These are phyloP conservation scores for Lophochroa leadbeateri DNA, from an alignment of 2,113 vertebrate species.

Conservation along the genomic window DNA sequence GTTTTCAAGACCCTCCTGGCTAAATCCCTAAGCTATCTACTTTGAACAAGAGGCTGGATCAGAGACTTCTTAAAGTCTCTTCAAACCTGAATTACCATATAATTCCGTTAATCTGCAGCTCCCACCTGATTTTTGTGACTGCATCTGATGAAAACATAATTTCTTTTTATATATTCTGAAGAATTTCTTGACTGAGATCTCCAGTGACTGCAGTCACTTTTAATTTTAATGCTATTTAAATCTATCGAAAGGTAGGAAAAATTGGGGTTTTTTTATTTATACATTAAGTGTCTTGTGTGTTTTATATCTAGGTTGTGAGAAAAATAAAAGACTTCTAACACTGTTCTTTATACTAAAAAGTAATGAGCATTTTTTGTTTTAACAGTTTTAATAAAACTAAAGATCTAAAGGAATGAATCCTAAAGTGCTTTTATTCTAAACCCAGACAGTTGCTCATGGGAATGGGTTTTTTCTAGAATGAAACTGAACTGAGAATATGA, in stretches of 20 bases:
- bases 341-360: neutral
- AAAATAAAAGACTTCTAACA: neutral
- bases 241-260: neutral
- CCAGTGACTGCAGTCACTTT: neutral
- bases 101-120: neutral
- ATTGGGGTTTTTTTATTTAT: neutral
- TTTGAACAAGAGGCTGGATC: neutral
- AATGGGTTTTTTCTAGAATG: neutral
- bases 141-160: neutral
- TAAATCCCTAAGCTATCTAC: neutral
- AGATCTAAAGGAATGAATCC: neutral
- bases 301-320: neutral
- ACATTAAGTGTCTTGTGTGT: neutral
- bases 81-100: neutral
- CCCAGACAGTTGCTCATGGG: neutral
- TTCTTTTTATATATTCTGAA: neutral
- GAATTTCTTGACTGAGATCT: neutral
- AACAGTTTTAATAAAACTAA: neutral
- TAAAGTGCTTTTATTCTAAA: neutral
- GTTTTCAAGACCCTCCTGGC: neutral
- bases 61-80: neutral
- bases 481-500: neutral
- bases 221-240: neutral
- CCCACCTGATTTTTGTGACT: neutral
- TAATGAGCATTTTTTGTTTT: neutral